A percentile compares a stretch with the other conserved stretches of the same genome.
Evolutionary conservation across 2,888 invertebrate species (phyloP).

Genomic region (Drosophila peninsularis): DNA sequence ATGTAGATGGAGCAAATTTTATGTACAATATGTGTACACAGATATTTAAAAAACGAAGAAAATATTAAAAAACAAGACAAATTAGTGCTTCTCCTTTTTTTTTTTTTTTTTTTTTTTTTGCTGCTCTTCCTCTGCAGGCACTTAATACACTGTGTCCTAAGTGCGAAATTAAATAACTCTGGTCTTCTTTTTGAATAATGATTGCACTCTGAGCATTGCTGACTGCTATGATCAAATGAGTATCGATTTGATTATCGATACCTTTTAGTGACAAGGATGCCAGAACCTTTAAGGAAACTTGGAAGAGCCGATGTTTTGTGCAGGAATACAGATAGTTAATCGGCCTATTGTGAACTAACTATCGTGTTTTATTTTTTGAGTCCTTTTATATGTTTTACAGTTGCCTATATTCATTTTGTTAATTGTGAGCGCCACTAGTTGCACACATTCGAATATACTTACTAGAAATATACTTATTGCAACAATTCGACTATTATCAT

Average conservation of each 20-base stretch:
- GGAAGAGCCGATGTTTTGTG: too few relatives aligned
- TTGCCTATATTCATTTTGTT: neutral
- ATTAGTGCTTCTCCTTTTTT: slow-evolving; percentile 23
- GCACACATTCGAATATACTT: neutral
- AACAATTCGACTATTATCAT: slow-evolving; percentile 8
- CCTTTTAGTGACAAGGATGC: slow-evolving; percentile 25
- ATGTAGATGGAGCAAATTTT: slow-evolving; percentile 26
- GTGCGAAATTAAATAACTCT: slow-evolving; percentile 15
- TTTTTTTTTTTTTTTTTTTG: slow-evolving; percentile 8
- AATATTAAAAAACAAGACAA: slow-evolving; percentile 54
- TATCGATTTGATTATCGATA: slow-evolving; percentile 10
- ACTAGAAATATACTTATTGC: neutral
- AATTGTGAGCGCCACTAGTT: neutral
- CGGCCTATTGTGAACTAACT: neutral
- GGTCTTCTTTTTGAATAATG: slow-evolving; percentile 24
- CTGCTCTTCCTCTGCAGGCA: slow-evolving; percentile 26
- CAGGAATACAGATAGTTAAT: neutral
- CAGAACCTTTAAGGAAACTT: slow-evolving; percentile 9
- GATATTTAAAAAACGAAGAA: slow-evolving; percentile 56
- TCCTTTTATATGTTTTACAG: neutral
- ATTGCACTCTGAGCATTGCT: slow-evolving; percentile 3
- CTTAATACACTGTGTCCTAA: slow-evolving; percentile 8
- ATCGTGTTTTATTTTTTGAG: neutral
- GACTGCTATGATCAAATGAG: slow-evolving; percentile 19
- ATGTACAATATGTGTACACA: slow-evolving; percentile 45